Evolutionary conservation across 2,888 invertebrate genomes (phyloP).

Genomic region (Lochmaea capreae): DNA sequence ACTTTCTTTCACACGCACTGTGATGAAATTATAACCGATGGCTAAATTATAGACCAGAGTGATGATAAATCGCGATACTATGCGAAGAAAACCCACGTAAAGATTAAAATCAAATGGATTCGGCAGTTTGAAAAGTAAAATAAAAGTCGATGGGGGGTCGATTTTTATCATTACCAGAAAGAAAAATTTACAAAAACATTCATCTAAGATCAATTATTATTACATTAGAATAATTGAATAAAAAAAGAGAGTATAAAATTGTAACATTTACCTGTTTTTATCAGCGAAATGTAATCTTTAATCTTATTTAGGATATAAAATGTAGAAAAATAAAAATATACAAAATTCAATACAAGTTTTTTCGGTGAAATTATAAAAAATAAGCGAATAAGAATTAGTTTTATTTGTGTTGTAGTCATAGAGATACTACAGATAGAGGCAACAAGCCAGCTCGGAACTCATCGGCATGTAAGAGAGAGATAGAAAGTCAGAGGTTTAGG

Average conservation of each 20-base stretch:
- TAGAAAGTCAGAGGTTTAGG: too few species aligned
- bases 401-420: too few species aligned
- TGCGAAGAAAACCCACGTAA: slow-evolving; percentile 9
- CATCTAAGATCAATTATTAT: background rate
- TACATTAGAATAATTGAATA: background rate
- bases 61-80: background rate
- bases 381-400: too few species aligned
- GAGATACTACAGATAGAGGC: too few species aligned
- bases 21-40: slow-evolving; percentile 12
- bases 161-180: background rate
- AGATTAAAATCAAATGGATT: slow-evolving; percentile 20
- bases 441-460: too few species aligned
- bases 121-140: slow-evolving; percentile 6
- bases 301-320: too few species aligned
- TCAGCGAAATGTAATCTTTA: too few species aligned
- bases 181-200: background rate
- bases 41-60: slow-evolving; percentile 13
- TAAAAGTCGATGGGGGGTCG: background rate
- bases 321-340: too few species aligned
- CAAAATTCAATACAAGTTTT: too few species aligned
- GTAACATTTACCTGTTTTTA: background rate
- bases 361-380: too few species aligned
- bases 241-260: background rate
- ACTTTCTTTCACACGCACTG: slow-evolving; percentile 20
- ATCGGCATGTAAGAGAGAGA: too few species aligned